Base-by-base conservation (phyloP, 2,113 vertebrate genomes). In the Nasalis larvatus region DNA sequence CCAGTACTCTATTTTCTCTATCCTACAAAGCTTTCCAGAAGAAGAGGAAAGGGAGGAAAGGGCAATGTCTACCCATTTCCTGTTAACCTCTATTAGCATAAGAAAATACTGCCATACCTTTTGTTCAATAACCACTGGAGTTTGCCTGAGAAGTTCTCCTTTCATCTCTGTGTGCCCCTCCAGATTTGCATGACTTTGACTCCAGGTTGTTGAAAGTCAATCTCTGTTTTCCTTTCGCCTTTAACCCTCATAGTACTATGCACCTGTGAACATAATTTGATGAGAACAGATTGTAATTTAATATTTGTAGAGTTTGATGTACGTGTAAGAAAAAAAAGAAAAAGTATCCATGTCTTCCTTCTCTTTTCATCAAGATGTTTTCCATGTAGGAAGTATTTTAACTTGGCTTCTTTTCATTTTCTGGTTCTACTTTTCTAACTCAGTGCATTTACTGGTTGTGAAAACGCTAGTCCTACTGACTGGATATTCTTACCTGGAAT, bases 351-450 rank as follows among this genome's bases (percentile, higher is more conserved):
- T 40, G 3, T 71, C 52, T 71, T 3, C 40, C 11, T 9, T 35
- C 12, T 80, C 40, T 94, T 93, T 95, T 76, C 3, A 87, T 73
- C 86, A 85, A 56, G 13, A 81, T 69, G 12, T 58, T 88, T 86
- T 90, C 94, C 32, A 74, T 8, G 37, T 71, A 42, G 3, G 73
- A 87, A 87, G 9, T 56, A 66, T 76, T 92, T 95, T 94, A 89
- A 84, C 77, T 71, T 84, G 76, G 16, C 49, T 85, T 86, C 30
- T 73, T 56, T 18, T 8, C 6, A 25, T 23, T 94, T 37, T 82
- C 52, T 66, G 60, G 4, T 32, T 45, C 40, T 76, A 1, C 5
- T 35, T 81, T 84, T 76, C 86, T 78, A 96, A 91, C 1, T 93
- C 18, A 35, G 18, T 87, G 8, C 27, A 60, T 68, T 47, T 56